Evolutionary conservation across 2,888 invertebrate genomes (phyloP).

Genomic region (Aradus depressus): DNA sequence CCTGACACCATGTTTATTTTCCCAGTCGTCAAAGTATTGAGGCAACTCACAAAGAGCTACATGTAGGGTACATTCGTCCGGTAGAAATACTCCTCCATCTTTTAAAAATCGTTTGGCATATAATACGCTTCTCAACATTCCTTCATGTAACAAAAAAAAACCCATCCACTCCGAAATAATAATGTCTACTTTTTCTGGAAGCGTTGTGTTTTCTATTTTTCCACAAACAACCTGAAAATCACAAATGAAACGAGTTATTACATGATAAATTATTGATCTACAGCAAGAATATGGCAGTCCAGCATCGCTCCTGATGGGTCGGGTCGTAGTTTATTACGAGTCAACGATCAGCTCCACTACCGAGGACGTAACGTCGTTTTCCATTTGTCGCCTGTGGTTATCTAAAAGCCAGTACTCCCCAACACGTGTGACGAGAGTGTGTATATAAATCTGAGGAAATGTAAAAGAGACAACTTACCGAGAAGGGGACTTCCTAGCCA

Average conservation of each 20-base stretch:
- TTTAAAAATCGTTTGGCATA: constrained; percentile 66
- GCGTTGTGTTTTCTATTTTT: constrained; percentile 60
- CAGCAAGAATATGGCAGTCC: too few relatives aligned
- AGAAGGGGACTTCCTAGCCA: too few relatives aligned
- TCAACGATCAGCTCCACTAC: too few relatives aligned
- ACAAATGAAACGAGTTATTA: not conserved
- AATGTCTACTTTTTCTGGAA: constrained; percentile 68
- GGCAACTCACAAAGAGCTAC: constrained; percentile 51
- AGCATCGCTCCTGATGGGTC: too few relatives aligned
- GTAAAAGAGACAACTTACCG: too few relatives aligned
- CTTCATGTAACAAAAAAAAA: constrained; percentile 87
- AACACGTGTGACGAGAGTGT: too few relatives aligned
- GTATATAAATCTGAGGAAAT: too few relatives aligned
- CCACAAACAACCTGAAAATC: constrained; percentile 54
- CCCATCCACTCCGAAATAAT: constrained; percentile 99
- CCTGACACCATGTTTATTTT: constrained; percentile 56
- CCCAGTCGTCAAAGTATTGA: constrained; percentile 61
- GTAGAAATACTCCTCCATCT: constrained; percentile 60
- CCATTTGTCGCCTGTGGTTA: too few relatives aligned
- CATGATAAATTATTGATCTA: too few relatives aligned
- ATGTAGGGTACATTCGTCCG: constrained; percentile 58
- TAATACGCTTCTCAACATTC: constrained; percentile 86
- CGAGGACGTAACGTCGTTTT: too few relatives aligned
- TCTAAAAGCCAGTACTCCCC: too few relatives aligned
- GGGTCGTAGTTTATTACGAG: too few relatives aligned